These are phyloP conservation scores for Indicator indicator DNA, from an alignment of 2,113 vertebrate genomes.

Conservation along the genomic window DNA sequence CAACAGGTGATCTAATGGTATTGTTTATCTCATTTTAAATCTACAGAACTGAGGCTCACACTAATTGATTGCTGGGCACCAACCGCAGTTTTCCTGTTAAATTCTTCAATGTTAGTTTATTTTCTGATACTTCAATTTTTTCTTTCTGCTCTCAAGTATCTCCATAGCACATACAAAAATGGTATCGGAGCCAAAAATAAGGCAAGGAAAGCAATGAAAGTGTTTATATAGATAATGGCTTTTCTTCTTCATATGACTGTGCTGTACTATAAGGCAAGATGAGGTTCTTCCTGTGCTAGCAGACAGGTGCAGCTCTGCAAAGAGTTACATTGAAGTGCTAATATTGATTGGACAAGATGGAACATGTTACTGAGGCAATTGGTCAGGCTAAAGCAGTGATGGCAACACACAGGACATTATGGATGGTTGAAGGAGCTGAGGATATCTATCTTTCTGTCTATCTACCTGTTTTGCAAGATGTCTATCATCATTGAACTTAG, in stretches of 20 bases:
- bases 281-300: not conserved
- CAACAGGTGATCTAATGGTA: not conserved
- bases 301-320: not conserved
- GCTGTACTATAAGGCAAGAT: not conserved
- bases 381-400: constrained; percentile 19
- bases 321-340: not conserved
- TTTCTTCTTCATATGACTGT: not conserved
- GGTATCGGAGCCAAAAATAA: not conserved
- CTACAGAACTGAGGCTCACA: not conserved
- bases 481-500: constrained; percentile 3
- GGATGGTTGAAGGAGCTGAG: not conserved
- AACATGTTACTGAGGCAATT: constrained; percentile 31
- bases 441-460: constrained; percentile 44
- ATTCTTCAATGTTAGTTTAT: not conserved
- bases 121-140: not conserved
- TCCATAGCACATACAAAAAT: not conserved
- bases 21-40: not conserved
- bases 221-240: not conserved
- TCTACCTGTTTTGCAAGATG: constrained; percentile 25
- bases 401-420: constrained; percentile 37
- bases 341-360: constrained; percentile 53
- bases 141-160: not conserved
- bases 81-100: not conserved
- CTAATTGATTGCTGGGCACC: not conserved
- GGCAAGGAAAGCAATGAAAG: not conserved